Evolutionary conservation across 2,888 invertebrate genomes (phyloP).

Genomic region (Anoplius nigerrimus): DNA sequence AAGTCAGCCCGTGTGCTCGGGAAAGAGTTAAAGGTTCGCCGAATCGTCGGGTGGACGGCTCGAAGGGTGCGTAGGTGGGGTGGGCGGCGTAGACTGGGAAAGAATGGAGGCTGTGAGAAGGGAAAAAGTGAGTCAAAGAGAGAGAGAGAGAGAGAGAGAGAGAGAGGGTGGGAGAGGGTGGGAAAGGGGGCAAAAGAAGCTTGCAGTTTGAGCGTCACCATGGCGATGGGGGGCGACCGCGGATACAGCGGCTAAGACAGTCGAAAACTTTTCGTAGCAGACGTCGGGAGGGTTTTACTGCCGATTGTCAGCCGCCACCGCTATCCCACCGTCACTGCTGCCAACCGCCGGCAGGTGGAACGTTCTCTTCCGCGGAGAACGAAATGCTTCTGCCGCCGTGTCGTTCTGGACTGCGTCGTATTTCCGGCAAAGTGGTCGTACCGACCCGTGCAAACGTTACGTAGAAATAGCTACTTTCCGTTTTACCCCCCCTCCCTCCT

Average conservation of each 20-base stretch:
- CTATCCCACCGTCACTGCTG: not conserved
- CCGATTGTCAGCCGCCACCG: constrained; percentile 26
- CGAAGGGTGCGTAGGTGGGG: not conserved
- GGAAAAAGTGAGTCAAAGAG: not conserved
- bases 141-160: not conserved
- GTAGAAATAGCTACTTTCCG: not conserved
- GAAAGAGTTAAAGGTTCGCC: constrained; percentile 39
- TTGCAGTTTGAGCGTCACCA: constrained; percentile 17
- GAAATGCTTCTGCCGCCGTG: too few species aligned
- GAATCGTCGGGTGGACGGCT: not conserved
- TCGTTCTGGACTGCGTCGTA: too few species aligned
- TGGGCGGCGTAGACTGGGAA: not conserved
- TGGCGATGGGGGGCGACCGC: constrained; percentile 17
- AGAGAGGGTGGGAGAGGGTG: not conserved
- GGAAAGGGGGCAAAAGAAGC: constrained; percentile 4
- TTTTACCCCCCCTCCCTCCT: not conserved
- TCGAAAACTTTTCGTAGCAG: constrained; percentile 25
- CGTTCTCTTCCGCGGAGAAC: too few species aligned
- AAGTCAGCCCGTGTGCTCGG: constrained; percentile 46
- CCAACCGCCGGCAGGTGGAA: not conserved
- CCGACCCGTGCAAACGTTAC: not conserved
- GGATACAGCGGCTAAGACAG: constrained; percentile 13
- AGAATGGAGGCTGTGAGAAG: not conserved
- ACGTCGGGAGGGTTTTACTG: constrained; percentile 31
- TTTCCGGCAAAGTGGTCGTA: not conserved